phyloP scores from a whole-genome alignment of 2,888 invertebrate genomes.

The Galerucella calmariensis region DNA sequence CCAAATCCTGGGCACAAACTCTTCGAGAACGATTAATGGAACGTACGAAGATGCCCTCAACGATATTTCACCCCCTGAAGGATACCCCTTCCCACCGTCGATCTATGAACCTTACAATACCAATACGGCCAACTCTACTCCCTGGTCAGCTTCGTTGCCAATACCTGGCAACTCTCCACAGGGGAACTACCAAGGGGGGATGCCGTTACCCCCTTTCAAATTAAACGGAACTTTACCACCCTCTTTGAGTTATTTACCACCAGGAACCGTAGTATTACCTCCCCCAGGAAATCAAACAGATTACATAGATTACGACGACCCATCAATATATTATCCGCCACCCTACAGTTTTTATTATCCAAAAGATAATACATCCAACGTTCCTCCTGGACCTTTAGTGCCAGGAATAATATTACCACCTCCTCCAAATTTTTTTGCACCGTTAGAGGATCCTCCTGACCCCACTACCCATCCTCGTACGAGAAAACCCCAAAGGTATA shows the following conservation, averaged over 20 bases:
- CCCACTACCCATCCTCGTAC: conserved; percentile 60
- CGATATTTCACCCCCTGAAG: conserved; percentile 62
- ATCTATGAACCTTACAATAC: conserved; percentile 70
- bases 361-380: conserved; percentile 75
- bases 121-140: conserved; percentile 74
- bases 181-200: conserved; percentile 62
- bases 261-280: conserved; percentile 70
- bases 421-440: conserved; percentile 87
- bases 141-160: conserved; percentile 75
- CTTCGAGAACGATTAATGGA: conserved; percentile 78
- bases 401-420: conserved; percentile 90
- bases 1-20: conserved; percentile 85
- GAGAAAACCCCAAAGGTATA: conserved; percentile 40
- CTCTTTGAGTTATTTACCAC: conserved; percentile 70
- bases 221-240: conserved; percentile 63
- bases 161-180: conserved; percentile 70
- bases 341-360: conserved; percentile 87
- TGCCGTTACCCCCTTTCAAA: conserved; percentile 69
- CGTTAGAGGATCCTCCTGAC: conserved; percentile 69
- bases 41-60: conserved; percentile 67
- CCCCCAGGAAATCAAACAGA: conserved; percentile 69
- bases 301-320: conserved; percentile 89
- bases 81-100: conserved; percentile 58
- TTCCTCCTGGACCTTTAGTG: conserved; percentile 77
- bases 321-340: conserved; percentile 90